These are phyloP conservation scores for Yponomeuta cagnagella DNA, from an alignment of 2,888 invertebrate species.

Conservation along the genomic window DNA sequence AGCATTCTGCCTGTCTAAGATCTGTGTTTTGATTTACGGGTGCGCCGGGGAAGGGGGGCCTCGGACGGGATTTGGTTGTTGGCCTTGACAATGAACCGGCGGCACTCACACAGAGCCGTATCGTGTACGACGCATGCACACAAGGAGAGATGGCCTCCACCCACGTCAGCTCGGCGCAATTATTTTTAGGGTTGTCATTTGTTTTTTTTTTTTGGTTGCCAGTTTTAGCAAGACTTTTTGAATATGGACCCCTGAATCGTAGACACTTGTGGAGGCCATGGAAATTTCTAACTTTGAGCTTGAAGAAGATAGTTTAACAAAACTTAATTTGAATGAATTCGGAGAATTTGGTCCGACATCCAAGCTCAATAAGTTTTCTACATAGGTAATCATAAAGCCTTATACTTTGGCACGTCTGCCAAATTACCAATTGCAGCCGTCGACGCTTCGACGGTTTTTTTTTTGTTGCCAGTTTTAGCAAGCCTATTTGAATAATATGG, in stretches of 20 bases:
- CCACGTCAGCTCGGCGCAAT: slow-evolving; percentile 43
- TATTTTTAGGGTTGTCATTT: slow-evolving; percentile 46
- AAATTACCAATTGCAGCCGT: too few species aligned
- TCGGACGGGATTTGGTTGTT: slow-evolving; percentile 70
- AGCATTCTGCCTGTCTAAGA: slow-evolving; percentile 19
- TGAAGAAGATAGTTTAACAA: too few species aligned
- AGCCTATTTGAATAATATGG: too few species aligned
- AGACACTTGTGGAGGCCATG: too few species aligned
- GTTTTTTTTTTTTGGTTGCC: slow-evolving; percentile 7
- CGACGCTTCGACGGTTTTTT: background rate
- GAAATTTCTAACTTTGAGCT: too few species aligned
- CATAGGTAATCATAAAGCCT: too few species aligned
- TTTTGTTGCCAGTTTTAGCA: background rate
- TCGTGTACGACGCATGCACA: slow-evolving; percentile 52
- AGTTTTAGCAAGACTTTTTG: too few species aligned
- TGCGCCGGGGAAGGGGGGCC: slow-evolving; percentile 39
- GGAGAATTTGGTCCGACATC: too few species aligned
- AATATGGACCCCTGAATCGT: too few species aligned
- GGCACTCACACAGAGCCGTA: slow-evolving; percentile 45
- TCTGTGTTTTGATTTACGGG: slow-evolving; percentile 21
- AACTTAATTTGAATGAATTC: too few species aligned
- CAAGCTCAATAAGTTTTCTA: too few species aligned
- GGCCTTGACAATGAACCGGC: slow-evolving; percentile 74
- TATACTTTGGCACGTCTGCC: too few species aligned
- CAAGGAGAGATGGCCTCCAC: slow-evolving; percentile 58